phyloP scores from a whole-genome alignment of 2,888 invertebrate species.

The Apodemia mormo region DNA sequence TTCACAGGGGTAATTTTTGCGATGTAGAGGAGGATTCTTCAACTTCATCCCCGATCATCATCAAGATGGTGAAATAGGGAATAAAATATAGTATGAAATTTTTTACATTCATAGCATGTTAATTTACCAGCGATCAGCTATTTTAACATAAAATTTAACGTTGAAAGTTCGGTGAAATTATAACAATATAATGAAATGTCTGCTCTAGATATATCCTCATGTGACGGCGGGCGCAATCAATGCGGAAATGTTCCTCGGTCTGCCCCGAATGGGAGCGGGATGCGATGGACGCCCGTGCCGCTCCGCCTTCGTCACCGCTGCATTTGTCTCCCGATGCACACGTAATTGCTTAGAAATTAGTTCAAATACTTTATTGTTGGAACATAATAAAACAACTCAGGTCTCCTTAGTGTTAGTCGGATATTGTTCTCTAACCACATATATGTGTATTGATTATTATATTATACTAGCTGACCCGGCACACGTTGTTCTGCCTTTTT shows the following conservation, averaged over 20 bases:
- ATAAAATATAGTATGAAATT: too few species aligned
- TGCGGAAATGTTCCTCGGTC: slow-evolving; percentile 64
- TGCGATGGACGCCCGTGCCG: slow-evolving; percentile 62
- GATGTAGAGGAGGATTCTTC: too few species aligned
- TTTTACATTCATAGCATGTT: too few species aligned
- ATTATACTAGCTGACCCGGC: too few species aligned
- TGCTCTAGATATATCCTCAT: slow-evolving; percentile 63
- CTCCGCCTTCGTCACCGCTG: slow-evolving; percentile 54
- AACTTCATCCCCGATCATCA: too few species aligned
- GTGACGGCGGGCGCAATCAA: slow-evolving; percentile 72
- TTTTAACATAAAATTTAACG: too few species aligned
- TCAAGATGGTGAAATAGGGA: too few species aligned
- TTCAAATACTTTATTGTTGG: slow-evolving; percentile 23
- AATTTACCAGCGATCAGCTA: too few species aligned
- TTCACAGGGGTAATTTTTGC: too few species aligned
- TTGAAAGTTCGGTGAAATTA: too few species aligned
- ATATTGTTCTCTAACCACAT: not conserved
- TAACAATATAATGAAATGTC: slow-evolving; percentile 26
- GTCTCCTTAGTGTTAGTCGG: not conserved
- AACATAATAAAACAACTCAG: slow-evolving; percentile 22
- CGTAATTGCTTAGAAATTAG: slow-evolving; percentile 33
- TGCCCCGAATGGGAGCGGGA: slow-evolving; percentile 70
- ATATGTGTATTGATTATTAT: too few species aligned
- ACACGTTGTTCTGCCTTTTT: too few species aligned
- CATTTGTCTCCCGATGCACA: slow-evolving; percentile 40